Base-by-base conservation (phyloP, 2,797 vertebrate genomes). In the Hoplostethus atlanticus region DNA sequence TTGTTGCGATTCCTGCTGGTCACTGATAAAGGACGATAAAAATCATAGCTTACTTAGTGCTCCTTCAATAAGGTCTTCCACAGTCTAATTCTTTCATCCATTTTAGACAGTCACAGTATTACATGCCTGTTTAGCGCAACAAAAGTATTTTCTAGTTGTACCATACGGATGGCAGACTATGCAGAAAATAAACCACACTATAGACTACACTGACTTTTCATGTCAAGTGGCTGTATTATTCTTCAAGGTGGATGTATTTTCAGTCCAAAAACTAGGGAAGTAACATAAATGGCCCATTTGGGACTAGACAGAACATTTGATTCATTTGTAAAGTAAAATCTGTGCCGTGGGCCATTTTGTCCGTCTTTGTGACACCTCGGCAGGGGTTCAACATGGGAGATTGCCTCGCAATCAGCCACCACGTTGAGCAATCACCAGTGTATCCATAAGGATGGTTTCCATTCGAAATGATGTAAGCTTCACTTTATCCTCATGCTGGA, bases 351-450 rank as follows among this genome's bases (percentile, higher is more conserved):
- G 79, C 73, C 77, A 73, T 83, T 87, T 78, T 51, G 66, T 72
- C 68, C 57, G 7, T 77, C 79, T 87, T 89, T 89, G 87, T 89
- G 65, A 79, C 58, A 83, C 50, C 73, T 30, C 78, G 59, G 87
- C 81, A 42, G 82, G 87, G 77, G 82, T 74, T 84, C 84, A 68
- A 77, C 65, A 2, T 40, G 38, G 55, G 52, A 83, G 77, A 85
- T 85, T 69, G 80, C 80, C 71, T 65, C 51, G 83, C 90, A 92
- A 93, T 93, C 90, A 92, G 86, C 76, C 81, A n/a, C 72, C 80
- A 66, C 70, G 70, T 74, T 72, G 54, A 70, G 87, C 85, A 92
- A 92, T 91, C 91, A 89, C 76, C 73, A 61, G 56, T 57, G 44
- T 75, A 66, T 81, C 76, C 83, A 78, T 63, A 51, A 82, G 61